A percentile compares a stretch with the other conserved stretches of the same genome.
phyloP scores from a whole-genome alignment of 2,888 invertebrate species.

The Synergus laeviventris region DNA sequence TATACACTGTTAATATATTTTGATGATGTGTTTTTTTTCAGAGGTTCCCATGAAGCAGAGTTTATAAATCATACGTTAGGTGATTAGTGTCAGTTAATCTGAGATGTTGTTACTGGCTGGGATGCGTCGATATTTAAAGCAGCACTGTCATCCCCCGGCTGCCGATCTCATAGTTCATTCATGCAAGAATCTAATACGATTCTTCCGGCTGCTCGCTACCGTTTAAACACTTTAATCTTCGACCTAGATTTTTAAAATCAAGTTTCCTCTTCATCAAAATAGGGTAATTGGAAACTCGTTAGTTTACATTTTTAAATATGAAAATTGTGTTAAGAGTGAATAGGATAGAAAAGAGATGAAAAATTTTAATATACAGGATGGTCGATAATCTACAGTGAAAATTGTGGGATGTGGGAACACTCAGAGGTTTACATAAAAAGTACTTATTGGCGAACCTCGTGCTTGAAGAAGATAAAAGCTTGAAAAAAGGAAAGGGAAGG shows the following conservation, averaged over 20 bases:
- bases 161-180: slow-evolving; percentile 61
- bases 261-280: background rate
- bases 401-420: too few relatives aligned
- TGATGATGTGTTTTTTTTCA: background rate
- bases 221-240: slow-evolving; percentile 13
- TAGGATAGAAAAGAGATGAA: too few relatives aligned
- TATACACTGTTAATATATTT: background rate
- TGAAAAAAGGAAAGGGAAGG: background rate
- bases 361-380: too few relatives aligned
- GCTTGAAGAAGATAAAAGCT: background rate
- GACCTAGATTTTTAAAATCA: background rate
- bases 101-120: background rate
- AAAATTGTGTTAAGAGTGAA: too few relatives aligned
- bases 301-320: too few relatives aligned
- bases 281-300: background rate
- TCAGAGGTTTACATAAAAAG: too few relatives aligned
- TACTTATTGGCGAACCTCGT: too few relatives aligned
- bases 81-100: slow-evolving; percentile 5
- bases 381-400: too few relatives aligned
- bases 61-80: background rate
- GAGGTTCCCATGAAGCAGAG: background rate
- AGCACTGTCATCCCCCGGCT: slow-evolving; percentile 63
- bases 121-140: slow-evolving; percentile 63
- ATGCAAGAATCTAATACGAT: slow-evolving; percentile 55
- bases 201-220: slow-evolving; percentile 51